Base-by-base conservation (phyloP, 2,888 invertebrate genomes). In the Papilio protenor region DNA sequence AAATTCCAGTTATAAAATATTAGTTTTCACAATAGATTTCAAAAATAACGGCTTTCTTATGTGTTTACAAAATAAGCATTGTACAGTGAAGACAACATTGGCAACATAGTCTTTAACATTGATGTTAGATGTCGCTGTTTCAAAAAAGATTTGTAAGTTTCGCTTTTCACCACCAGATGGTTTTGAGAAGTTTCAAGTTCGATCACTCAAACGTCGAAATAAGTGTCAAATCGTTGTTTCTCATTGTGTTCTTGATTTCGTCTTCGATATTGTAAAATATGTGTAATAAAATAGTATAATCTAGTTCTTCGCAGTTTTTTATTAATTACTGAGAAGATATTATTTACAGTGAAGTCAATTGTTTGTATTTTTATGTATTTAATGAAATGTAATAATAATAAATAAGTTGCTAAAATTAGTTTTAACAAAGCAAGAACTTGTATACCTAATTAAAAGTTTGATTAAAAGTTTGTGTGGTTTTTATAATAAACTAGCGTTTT, bases 121-220 rank as follows among this genome's bases (percentile, higher is more conserved):
- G 47, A 66, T 55, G 47, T 57, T 75, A 75, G 75, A 75, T 75
- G 75, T 27, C 75, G 27, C 8, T 33, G 21, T 55, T 8, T 11
- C 45, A 1, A 4, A 12, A 27, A 47, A 21, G 11, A 16, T 27
- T 14, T 21, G 18, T n/a, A 52, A 69, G 16, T 66, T 59, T 47
- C 18, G n/a, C 76, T 76, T 70, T 55, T 59, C 12, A n/a, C 57
- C 76, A 47, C 21, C 14, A 76, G 76, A 70, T 76, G 47, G 49
- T 21, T 66, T 66, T 23, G n/a, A 66, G 11, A 40, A 40, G 14
- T 8, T n/a, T 18, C 18, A 33, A 64, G 1, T 61, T 14, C 8
- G 23, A 27, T 16, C 16, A 18, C 18, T 64, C 21, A 59, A 10
- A 11, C 59, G 59, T 66, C 40, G 64, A n/a, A 18, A 33, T 33